Base-by-base conservation (phyloP, 1,140 invertebrate species). In the Sitophilus oryzae region DNA sequence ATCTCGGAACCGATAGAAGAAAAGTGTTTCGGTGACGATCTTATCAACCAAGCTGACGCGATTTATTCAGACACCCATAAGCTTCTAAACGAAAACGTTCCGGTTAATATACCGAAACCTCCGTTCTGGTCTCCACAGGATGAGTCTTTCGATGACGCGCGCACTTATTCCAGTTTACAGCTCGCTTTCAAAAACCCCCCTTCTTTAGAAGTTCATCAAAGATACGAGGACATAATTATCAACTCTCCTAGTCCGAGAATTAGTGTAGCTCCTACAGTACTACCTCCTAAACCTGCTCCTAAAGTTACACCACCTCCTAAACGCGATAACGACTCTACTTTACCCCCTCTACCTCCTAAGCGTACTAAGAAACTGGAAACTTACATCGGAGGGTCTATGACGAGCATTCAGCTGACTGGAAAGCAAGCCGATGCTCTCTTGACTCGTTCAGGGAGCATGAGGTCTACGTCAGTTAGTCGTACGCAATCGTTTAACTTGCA, bases 141-240 rank as follows among this genome's bases (percentile, higher is more conserved):
- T 25, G 82, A 82, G 21, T 70, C 69, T 23, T 83, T 87, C 55
- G 81, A 83, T 60, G 87, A 89, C 62, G 79, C 82, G 46, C 82
- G 83, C 44, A 88, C 85, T 0, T 91, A 91, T 56, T 86, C 85
- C 0, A 91, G 88, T 65, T 70, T 91, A 37, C 88, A 91, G 66
- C 76, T 90, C 65, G 89, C 89, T 0, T 91, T 91, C 77, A 89
- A 86, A 72, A 90, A 91, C 73, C 88, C 88, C 0, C 67, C 89
- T 0, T 64, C 79, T 5, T 79, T 87, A 20, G 62, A 56, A 63
- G 18, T 5, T 10, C 9, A 15, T 20, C 25, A 36, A 30, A 22
- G 20, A 2, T 43, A 56, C 21, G 45, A 56, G 43, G 53, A 56
- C 10, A 37, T 51, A 14, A 36, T 46, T 34, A n/a, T 57, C 6